A percentile compares a stretch with the other conserved stretches of the same genome.
phyloP scores from a whole-genome alignment of 2,888 invertebrate genomes.

The Scaeva pyrastri region DNA sequence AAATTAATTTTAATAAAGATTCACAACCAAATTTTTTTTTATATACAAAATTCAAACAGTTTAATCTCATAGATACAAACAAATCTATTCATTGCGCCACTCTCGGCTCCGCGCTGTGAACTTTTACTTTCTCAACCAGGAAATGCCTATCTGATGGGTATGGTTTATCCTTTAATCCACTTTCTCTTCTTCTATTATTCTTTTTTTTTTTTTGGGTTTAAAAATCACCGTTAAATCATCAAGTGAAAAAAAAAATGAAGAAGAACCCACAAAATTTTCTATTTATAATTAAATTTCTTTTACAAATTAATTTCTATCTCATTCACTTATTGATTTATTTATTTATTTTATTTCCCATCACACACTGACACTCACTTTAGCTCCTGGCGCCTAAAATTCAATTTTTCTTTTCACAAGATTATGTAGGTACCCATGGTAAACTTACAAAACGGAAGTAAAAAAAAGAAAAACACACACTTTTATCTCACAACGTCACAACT shows the following conservation, averaged over 20 bases:
- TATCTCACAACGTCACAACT: constrained; percentile 32
- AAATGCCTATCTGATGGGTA: neutral
- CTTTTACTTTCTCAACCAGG: neutral
- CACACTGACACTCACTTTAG: constrained; percentile 10
- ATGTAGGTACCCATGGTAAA: constrained; percentile 24
- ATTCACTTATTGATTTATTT: constrained; percentile 38
- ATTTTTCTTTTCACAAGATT: constrained; percentile 40
- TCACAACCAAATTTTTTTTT: neutral
- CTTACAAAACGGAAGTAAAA: neutral
- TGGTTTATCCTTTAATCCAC: constrained; percentile 21
- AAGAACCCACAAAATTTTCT: constrained; percentile 12
- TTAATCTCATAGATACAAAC: neutral
- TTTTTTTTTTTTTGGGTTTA: neutral
- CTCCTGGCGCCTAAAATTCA: constrained; percentile 58
- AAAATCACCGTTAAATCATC: neutral
- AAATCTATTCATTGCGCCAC: neutral
- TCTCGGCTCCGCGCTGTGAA: too few species aligned
- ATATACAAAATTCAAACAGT: neutral
- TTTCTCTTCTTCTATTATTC: neutral
- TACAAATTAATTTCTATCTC: constrained; percentile 8
- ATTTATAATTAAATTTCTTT: constrained; percentile 30
- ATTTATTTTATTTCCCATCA: constrained; percentile 20
- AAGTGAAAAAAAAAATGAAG: too few species aligned
- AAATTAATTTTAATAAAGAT: neutral
- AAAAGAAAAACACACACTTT: constrained; percentile 50